These are phyloP conservation scores for Alligator mississippiensis DNA, from an alignment of 2,113 vertebrate species.

Conservation along the genomic window DNA sequence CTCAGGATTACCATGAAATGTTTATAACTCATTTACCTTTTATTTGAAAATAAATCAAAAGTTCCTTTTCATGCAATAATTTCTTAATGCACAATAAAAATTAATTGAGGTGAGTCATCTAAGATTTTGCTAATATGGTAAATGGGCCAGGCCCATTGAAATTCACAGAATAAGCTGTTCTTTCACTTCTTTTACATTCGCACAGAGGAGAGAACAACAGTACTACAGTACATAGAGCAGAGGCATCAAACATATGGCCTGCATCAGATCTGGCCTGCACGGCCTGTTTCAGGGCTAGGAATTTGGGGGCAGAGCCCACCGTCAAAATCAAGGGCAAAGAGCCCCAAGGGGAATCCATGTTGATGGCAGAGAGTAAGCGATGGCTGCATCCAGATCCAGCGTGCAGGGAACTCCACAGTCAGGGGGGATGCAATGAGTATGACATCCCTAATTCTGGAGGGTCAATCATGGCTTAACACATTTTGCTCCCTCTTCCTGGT, in stretches of 20 bases:
- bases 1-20: background rate
- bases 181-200: background rate
- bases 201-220: background rate
- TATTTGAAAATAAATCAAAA: slow-evolving; percentile 12
- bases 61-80: background rate
- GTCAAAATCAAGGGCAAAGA: too few relatives aligned
- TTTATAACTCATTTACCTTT: background rate
- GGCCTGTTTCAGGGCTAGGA: too few relatives aligned
- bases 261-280: too few relatives aligned
- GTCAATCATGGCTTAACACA: background rate
- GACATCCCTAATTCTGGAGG: background rate
- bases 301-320: too few relatives aligned
- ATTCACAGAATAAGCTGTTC: background rate
- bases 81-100: slow-evolving; percentile 6
- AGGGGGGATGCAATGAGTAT: too few relatives aligned
- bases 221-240: background rate
- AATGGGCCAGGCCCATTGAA: background rate
- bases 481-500: background rate
- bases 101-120: background rate
- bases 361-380: too few relatives aligned
- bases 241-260: too few relatives aligned
- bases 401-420: too few relatives aligned
- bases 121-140: background rate
- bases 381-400: too few relatives aligned
- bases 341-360: too few relatives aligned